A percentile compares a stretch with the other conserved stretches of the same genome.
phyloP scores from a whole-genome alignment of 2,797 vertebrate genomes.

The Pantherophis vulpinus region DNA sequence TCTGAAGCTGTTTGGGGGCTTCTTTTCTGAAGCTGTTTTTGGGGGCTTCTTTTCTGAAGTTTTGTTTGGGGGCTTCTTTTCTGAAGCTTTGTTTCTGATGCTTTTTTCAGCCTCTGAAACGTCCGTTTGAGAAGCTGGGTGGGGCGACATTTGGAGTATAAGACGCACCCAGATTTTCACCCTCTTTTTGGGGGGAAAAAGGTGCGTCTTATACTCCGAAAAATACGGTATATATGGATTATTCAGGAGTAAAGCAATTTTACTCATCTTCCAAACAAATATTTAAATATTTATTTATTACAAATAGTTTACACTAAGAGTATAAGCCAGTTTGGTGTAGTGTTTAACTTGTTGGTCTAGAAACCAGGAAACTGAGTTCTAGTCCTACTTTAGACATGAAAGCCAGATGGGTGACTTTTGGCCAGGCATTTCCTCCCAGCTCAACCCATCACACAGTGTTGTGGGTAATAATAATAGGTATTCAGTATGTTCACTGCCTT shows the following conservation, averaged over 20 bases:
- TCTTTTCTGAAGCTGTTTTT: too few relatives aligned
- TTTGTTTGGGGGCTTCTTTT: too few relatives aligned
- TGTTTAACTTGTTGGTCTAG: not conserved
- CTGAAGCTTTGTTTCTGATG: too few relatives aligned
- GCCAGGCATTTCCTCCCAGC: not conserved
- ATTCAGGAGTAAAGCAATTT: slow-evolving; percentile 39
- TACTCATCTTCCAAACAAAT: slow-evolving; percentile 9
- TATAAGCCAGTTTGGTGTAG: not conserved
- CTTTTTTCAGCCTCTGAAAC: too few relatives aligned
- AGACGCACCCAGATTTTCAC: too few relatives aligned
- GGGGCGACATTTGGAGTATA: too few relatives aligned
- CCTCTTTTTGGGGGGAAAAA: too few relatives aligned
- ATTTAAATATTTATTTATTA: slow-evolving; percentile 2
- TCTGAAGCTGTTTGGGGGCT: too few relatives aligned
- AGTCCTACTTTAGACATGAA: not conserved
- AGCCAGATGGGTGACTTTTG: not conserved
- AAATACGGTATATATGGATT: slow-evolving; percentile 34
- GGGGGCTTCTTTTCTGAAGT: too few relatives aligned
- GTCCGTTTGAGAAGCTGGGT: too few relatives aligned
- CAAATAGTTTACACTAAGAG: not conserved
- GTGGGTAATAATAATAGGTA: not conserved
- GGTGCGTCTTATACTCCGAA: too few relatives aligned
- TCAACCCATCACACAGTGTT: not conserved
- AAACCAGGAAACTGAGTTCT: not conserved
- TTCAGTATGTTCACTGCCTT: not conserved